phyloP scores from a whole-genome alignment of 2,888 invertebrate genomes.

The Buathra laborator region DNA sequence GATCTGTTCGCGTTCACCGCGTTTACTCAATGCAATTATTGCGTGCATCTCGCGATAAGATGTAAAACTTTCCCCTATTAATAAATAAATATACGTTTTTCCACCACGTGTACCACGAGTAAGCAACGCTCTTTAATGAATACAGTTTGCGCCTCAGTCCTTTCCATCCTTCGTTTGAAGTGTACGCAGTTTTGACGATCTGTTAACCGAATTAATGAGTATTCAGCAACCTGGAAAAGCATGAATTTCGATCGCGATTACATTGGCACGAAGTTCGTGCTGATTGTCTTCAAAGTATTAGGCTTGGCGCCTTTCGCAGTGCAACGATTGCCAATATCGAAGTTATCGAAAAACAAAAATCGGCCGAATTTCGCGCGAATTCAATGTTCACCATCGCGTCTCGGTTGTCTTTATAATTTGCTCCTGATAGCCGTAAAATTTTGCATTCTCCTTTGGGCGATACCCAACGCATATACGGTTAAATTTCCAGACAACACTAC shows the following conservation, averaged over 20 bases:
- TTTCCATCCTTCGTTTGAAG: background rate
- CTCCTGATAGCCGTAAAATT: background rate
- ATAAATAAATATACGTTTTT: too few species aligned
- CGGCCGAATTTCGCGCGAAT: background rate
- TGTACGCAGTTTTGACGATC: background rate
- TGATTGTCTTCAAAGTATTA: constrained; percentile 19
- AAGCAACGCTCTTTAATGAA: too few species aligned
- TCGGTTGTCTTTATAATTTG: constrained; percentile 4
- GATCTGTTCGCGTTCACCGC: too few species aligned
- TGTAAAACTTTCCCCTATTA: too few species aligned
- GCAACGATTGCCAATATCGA: background rate
- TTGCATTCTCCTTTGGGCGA: background rate
- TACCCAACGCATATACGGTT: background rate
- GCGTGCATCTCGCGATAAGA: too few species aligned
- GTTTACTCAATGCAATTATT: too few species aligned
- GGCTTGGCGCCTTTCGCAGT: constrained; percentile 33
- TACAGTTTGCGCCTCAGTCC: background rate
- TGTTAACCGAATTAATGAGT: background rate
- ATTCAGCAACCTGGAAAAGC: background rate
- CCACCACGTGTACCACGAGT: too few species aligned
- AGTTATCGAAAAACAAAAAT: background rate
- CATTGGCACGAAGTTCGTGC: background rate
- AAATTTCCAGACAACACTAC: constrained; percentile 5
- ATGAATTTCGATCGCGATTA: background rate
- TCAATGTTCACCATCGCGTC: background rate